phyloP scores from a whole-genome alignment of 2,797 vertebrate species.

The Intellagama lesueurii region DNA sequence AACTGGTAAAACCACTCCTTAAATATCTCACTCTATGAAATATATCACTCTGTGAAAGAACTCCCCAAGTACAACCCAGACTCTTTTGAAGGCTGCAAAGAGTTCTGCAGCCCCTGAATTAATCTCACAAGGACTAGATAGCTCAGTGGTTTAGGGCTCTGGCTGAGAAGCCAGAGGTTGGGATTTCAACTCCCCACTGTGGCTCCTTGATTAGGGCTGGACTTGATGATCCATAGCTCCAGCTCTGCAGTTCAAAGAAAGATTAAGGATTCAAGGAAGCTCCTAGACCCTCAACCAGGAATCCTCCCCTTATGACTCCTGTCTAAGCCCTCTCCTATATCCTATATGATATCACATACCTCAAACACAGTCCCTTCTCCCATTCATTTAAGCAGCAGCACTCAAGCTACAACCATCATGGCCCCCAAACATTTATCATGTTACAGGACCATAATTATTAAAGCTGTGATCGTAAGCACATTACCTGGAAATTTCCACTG shows the following conservation, averaged over 20 bases:
- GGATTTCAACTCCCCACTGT: too few species aligned
- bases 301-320: not conserved
- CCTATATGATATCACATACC: not conserved
- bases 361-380: not conserved
- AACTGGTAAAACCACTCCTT: too few species aligned
- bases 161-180: too few species aligned
- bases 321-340: not conserved
- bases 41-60: too few species aligned
- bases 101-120: not conserved
- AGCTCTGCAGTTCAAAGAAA: too few species aligned
- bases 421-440: not conserved
- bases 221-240: too few species aligned
- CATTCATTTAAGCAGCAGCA: not conserved
- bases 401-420: not conserved
- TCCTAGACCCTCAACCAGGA: not conserved
- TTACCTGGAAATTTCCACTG: not conserved
- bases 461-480: not conserved
- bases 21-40: too few species aligned
- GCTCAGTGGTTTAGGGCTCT: too few species aligned
- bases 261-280: not conserved
- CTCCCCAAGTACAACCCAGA: too few species aligned
- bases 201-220: too few species aligned
- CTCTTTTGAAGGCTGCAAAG: not conserved
- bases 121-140: not conserved
- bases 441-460: not conserved